Conservation (phyloP, 2,888 invertebrate genomes). For the Troides helena region DNA sequence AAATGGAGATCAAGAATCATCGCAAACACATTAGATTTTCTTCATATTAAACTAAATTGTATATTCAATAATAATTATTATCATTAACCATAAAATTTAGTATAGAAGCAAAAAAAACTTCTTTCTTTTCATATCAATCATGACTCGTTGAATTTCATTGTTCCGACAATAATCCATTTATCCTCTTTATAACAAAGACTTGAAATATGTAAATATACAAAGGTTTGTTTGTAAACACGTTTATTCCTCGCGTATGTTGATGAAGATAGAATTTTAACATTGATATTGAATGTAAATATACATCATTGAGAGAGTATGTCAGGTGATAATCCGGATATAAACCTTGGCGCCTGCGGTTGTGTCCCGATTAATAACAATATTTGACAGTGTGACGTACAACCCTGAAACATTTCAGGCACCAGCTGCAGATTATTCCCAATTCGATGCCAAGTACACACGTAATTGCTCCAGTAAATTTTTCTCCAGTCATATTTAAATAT, state of each 20-base stretch:
- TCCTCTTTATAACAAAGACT: conserved; percentile 16
- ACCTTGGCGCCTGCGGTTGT: conserved; percentile 45
- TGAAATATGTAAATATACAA: conserved; percentile 10
- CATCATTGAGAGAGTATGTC: conserved; percentile 41
- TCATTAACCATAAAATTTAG: too few relatives aligned
- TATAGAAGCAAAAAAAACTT: too few relatives aligned
- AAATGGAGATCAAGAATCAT: not conserved
- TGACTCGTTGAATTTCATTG: conserved; percentile 20
- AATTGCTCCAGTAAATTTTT: conserved; percentile 25
- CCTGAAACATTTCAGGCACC: conserved; percentile 28
- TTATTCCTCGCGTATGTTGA: conserved; percentile 25
- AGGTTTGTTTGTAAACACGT: conserved; percentile 28
- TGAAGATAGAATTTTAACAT: conserved; percentile 13
- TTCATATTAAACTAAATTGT: too few relatives aligned
- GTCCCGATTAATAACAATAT: conserved; percentile 45
- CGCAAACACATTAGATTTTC: too few relatives aligned
- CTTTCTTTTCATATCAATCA: conserved; percentile 24
- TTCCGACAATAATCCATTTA: conserved; percentile 9
- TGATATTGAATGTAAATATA: conserved; percentile 31
- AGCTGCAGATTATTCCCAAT: conserved; percentile 29
- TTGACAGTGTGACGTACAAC: conserved; percentile 41
- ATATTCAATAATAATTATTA: too few relatives aligned
- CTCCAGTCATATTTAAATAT: conserved; percentile 35
- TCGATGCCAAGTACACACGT: conserved; percentile 39
- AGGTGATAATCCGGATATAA: conserved; percentile 52